A percentile compares a stretch with the other conserved stretches of the same genome.
Evolutionary conservation across 2,888 invertebrate genomes (phyloP).

Genomic region (Drosophila incognita): DNA sequence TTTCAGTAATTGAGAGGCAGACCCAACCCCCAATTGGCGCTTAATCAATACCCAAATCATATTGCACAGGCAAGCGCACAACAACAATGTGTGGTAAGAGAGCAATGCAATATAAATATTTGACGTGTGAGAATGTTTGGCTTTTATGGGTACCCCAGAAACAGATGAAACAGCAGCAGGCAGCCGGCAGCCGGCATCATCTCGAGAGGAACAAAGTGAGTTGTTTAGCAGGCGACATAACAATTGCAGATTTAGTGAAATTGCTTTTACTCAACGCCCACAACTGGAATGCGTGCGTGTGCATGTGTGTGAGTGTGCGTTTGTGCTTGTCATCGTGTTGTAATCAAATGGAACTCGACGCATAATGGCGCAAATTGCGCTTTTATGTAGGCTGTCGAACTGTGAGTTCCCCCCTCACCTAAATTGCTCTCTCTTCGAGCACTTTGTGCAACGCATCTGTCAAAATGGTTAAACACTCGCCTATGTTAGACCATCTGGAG

Average conservation of each 20-base stretch:
- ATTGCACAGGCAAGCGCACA: conserved; percentile 30
- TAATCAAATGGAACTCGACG: conserved; percentile 77
- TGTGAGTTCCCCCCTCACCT: conserved; percentile 10
- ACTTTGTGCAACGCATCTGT: conserved; percentile 56
- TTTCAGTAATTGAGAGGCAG: conserved; percentile 65
- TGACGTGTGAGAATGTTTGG: conserved; percentile 77
- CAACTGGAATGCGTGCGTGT: conserved; percentile 21
- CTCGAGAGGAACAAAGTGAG: conserved; percentile 53
- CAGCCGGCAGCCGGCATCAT: not conserved
- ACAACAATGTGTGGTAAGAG: conserved; percentile 27
- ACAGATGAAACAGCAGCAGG: conserved; percentile 10
- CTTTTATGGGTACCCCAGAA: conserved; percentile 53
- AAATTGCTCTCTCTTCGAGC: not conserved
- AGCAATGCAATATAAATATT: conserved; percentile 75
- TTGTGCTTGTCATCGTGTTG: conserved; percentile 66
- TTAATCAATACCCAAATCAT: conserved; percentile 77
- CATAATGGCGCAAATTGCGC: conserved; percentile 77
- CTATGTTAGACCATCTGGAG: conserved; percentile 47
- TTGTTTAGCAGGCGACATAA: conserved; percentile 78
- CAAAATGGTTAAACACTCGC: conserved; percentile 64
- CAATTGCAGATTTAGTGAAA: conserved; percentile 79
- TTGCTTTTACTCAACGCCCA: conserved; percentile 66
- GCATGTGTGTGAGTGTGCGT: conserved; percentile 45
- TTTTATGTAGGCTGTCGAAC: conserved; percentile 76
- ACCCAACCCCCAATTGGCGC: conserved; percentile 51